These are phyloP conservation scores for Graphium colonna DNA, from an alignment of 2,888 invertebrate species.

Conservation along the genomic window DNA sequence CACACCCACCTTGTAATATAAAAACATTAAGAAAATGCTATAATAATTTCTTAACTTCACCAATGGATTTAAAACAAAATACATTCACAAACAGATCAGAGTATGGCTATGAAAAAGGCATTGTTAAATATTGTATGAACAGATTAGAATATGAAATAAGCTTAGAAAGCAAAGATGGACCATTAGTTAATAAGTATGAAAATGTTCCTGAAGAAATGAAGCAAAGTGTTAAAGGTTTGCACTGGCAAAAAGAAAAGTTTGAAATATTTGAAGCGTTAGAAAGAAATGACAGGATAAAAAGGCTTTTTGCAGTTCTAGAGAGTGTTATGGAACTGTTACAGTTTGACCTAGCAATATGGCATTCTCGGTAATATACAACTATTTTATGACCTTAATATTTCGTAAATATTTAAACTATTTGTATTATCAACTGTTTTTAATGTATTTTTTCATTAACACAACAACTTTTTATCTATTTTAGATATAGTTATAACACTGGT, in stretches of 20 bases:
- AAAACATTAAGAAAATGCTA: conserved; percentile 56
- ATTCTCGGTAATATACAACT: conserved; percentile 58
- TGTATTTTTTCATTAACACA: too few relatives aligned
- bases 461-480: conserved; percentile 35
- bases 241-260: conserved; percentile 66
- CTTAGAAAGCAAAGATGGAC: conserved; percentile 49
- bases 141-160: conserved; percentile 62
- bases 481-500: conserved; percentile 52
- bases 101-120: conserved; percentile 53
- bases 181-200: conserved; percentile 52
- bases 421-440: too few relatives aligned
- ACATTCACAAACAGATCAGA: conserved; percentile 55
- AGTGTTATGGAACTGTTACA: conserved; percentile 75
- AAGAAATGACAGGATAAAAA: conserved; percentile 64
- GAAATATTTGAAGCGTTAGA: conserved; percentile 62
- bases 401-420: too few relatives aligned
- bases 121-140: conserved; percentile 63
- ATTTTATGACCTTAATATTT: too few relatives aligned
- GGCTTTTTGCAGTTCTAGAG: conserved; percentile 72
- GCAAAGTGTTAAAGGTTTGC: conserved; percentile 52
- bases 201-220: conserved; percentile 58
- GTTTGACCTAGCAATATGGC: conserved; percentile 78
- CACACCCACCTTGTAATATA: conserved; percentile 58
- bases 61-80: conserved; percentile 52
- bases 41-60: conserved; percentile 52